Percentiles rank a stretch among this genome's conserved stretches.
These are phyloP conservation scores for Spea multiplicata DNA, from an alignment of 2,113 vertebrate genomes.

Conservation along the genomic window DNA sequence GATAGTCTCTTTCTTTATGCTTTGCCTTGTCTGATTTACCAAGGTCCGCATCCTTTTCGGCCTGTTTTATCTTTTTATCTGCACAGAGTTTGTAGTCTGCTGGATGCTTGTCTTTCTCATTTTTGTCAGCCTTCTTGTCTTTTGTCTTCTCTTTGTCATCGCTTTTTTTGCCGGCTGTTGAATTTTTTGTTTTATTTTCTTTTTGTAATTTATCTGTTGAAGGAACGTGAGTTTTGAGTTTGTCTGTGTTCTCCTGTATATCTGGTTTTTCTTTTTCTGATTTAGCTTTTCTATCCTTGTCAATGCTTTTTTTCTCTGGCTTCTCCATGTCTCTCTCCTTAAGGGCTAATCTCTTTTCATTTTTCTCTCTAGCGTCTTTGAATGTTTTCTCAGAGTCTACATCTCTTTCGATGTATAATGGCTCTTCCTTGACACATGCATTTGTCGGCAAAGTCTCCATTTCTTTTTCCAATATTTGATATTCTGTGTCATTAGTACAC, in stretches of 20 bases:
- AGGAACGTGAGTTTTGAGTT: constrained; percentile 67
- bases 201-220: constrained; percentile 81
- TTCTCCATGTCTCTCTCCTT: constrained; percentile 87
- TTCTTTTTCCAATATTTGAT: constrained; percentile 66
- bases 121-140: constrained; percentile 83
- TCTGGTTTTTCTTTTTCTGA: constrained; percentile 80
- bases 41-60: constrained; percentile 78
- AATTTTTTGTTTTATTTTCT: constrained; percentile 80
- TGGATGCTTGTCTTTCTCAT: constrained; percentile 75
- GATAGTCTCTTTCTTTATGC: constrained; percentile 82
- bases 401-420: constrained; percentile 61
- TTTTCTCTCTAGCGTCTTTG: constrained; percentile 77
- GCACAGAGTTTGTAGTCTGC: constrained; percentile 73
- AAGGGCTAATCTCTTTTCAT: constrained; percentile 74
- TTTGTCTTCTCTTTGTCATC: constrained; percentile 87
- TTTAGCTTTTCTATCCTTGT: constrained; percentile 89
- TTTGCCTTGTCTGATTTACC: constrained; percentile 78
- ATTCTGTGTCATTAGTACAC: constrained; percentile 77
- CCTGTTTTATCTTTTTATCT: constrained; percentile 80
- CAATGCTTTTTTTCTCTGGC: constrained; percentile 78
- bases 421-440: constrained; percentile 58
- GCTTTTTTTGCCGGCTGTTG: constrained; percentile 69
- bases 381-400: constrained; percentile 75
- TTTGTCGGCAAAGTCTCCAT: constrained; percentile 62
- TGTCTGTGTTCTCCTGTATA: constrained; percentile 74